Evolutionary conservation across 2,888 invertebrate species (phyloP).

Genomic region (Eueremaeus valkanovi): DNA sequence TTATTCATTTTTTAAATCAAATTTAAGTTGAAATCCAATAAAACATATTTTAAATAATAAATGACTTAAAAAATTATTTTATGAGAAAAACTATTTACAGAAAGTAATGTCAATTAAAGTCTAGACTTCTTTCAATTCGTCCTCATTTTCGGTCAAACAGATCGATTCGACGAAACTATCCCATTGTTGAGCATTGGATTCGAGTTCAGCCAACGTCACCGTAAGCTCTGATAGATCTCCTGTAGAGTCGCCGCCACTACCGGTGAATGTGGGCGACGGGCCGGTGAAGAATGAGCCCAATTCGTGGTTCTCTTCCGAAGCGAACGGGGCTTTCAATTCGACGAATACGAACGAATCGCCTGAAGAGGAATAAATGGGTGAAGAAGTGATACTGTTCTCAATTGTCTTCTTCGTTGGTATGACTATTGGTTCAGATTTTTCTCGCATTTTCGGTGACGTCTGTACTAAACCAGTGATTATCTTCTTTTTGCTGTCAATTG

Average conservation of each 20-base stretch:
- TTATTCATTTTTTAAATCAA: neutral
- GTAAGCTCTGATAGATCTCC: slow-evolving; percentile 64
- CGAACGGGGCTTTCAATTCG: slow-evolving; percentile 43
- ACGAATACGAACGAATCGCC: slow-evolving; percentile 43
- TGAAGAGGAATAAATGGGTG: slow-evolving; percentile 38
- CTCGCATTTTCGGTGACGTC: neutral
- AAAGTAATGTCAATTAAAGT: slow-evolving; percentile 4
- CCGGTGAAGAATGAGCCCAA: slow-evolving; percentile 41
- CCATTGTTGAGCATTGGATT: slow-evolving; percentile 69
- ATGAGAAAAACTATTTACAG: neutral
- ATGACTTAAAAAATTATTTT: neutral
- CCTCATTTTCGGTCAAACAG: slow-evolving; percentile 49
- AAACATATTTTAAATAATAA: no score
- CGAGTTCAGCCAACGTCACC: slow-evolving; percentile 68
- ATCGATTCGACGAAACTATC: slow-evolving; percentile 70
- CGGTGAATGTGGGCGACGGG: slow-evolving; percentile 32
- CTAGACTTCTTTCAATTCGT: slow-evolving; percentile 13
- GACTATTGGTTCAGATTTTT: slow-evolving; percentile 29
- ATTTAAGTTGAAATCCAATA: no score
- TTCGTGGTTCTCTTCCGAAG: slow-evolving; percentile 39
- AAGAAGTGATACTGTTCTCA: slow-evolving; percentile 5
- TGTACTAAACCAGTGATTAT: neutral
- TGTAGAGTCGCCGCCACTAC: slow-evolving; percentile 44
- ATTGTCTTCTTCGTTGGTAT: slow-evolving; percentile 21
- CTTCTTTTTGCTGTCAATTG: neutral